Base-by-base conservation (phyloP, 1,140 invertebrate genomes). In the Triops cancriformis region DNA sequence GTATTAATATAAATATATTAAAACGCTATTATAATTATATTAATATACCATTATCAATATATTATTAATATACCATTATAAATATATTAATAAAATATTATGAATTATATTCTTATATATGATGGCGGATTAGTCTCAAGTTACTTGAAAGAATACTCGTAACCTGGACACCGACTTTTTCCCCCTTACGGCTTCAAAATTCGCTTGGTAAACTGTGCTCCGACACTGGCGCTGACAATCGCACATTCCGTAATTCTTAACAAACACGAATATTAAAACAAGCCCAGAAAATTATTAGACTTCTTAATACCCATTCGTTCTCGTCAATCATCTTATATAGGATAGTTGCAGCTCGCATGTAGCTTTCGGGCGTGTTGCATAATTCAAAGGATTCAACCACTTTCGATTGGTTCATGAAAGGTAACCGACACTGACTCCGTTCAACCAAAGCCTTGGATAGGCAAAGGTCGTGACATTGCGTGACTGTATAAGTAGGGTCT, bases 91-190 rank as follows among this genome's bases (percentile, higher is more conserved):
- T n/a, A n/a, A n/a, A n/a, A n/a, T n/a, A n/a, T n/a, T n/a, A n/a
- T n/a, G n/a, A n/a, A n/a, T n/a, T n/a, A n/a, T n/a, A n/a, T n/a
- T n/a, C n/a, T n/a, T n/a, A n/a, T n/a, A n/a, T n/a, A n/a, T n/a
- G n/a, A n/a, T n/a, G n/a, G n/a, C n/a, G n/a, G n/a, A n/a, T 11
- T 28, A 12, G 74, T 4, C 31, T 26, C 9, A 41, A 76, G 26
- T 28, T 27, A 77, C 76, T 37, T 77, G 77, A 74, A 73, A 78
- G 73, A 78, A 78, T 23, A 78, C 73, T 1, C 77, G 77, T 18
- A 78, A 74, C 11, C 77, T 73, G 51, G 74, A 41, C 9, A 41
- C 41, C 14, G 14, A 10, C 1, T 27, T 18, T 74, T 42, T 78
- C 18, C 28, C 72, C 26, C 42, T 41, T 26, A 73, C 73, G 2